These are phyloP conservation scores for Plotosus lineatus DNA, from an alignment of 2,113 vertebrate species.

Conservation along the genomic window DNA sequence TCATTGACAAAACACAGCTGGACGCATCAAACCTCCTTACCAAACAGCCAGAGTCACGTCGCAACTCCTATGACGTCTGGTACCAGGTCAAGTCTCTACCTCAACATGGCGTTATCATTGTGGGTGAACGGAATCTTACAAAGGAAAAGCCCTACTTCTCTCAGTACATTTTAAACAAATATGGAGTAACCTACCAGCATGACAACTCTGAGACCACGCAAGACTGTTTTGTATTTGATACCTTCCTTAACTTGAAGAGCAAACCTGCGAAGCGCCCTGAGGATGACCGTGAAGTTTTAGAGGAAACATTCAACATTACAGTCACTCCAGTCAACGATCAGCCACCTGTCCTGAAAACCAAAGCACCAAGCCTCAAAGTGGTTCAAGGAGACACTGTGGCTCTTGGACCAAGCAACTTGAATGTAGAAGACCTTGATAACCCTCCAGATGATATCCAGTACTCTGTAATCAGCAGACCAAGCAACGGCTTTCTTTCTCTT, in stretches of 20 bases:
- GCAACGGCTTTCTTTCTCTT: slow-evolving; percentile 82
- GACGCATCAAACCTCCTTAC: slow-evolving; percentile 86
- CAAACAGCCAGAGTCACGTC: slow-evolving; percentile 75
- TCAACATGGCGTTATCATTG: slow-evolving; percentile 76
- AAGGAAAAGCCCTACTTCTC: slow-evolving; percentile 86
- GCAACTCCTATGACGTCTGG: slow-evolving; percentile 82
- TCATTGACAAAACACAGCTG: slow-evolving; percentile 79
- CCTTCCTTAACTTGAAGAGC: slow-evolving; percentile 82
- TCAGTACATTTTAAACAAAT: slow-evolving; percentile 82
- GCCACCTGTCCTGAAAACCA: slow-evolving; percentile 83
- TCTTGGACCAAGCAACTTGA: slow-evolving; percentile 77
- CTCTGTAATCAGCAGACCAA: slow-evolving; percentile 77
- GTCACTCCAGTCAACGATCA: slow-evolving; percentile 84
- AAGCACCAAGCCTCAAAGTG: slow-evolving; percentile 75
- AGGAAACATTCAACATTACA: slow-evolving; percentile 84
- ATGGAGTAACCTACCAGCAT: slow-evolving; percentile 81
- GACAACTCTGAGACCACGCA: slow-evolving; percentile 82
- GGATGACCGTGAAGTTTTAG: slow-evolving; percentile 68
- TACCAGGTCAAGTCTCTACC: slow-evolving; percentile 83
- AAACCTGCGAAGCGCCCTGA: slow-evolving; percentile 72
- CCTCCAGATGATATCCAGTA: slow-evolving; percentile 80
- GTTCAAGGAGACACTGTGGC: slow-evolving; percentile 76
- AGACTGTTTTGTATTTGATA: slow-evolving; percentile 81
- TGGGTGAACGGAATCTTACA: slow-evolving; percentile 83
- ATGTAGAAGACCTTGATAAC: slow-evolving; percentile 84